These are phyloP conservation scores for Manis pentadactyla DNA, from an alignment of 2,797 vertebrate genomes.

Conservation along the genomic window DNA sequence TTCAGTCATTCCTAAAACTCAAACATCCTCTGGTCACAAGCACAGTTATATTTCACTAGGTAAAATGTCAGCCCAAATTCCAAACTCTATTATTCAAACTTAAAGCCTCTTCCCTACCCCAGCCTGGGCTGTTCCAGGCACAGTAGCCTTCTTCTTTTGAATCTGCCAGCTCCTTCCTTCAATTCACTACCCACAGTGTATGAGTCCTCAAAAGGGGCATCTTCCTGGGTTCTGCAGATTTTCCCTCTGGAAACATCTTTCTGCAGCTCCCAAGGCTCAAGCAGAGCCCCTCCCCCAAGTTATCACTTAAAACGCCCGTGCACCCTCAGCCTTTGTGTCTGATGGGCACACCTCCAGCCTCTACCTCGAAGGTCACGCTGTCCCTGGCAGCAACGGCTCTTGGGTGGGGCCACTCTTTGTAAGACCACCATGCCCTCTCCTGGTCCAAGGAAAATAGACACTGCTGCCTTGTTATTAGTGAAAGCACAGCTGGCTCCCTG, in stretches of 20 bases:
- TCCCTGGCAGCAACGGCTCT: background rate
- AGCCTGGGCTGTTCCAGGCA: background rate
- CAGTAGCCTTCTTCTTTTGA: background rate
- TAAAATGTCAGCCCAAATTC: background rate
- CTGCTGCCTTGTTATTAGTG: background rate
- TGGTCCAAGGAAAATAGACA: background rate
- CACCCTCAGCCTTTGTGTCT: background rate
- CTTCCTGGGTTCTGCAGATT: background rate
- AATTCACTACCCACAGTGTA: background rate
- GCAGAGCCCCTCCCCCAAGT: background rate
- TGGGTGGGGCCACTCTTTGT: background rate
- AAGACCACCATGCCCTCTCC: background rate
- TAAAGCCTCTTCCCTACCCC: background rate
- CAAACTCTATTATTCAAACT: background rate
- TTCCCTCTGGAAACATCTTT: background rate
- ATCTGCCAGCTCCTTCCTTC: background rate
- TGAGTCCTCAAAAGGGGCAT: background rate
- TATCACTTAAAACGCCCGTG: background rate
- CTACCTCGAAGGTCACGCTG: background rate
- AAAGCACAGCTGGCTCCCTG: background rate
- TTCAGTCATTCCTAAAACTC: background rate
- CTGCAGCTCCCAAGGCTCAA: background rate
- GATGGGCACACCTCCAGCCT: background rate
- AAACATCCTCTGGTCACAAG: background rate
- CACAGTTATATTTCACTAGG: background rate